Evolutionary conservation across 2,797 vertebrate species (phyloP).

Genomic region (Streptopelia turtur): DNA sequence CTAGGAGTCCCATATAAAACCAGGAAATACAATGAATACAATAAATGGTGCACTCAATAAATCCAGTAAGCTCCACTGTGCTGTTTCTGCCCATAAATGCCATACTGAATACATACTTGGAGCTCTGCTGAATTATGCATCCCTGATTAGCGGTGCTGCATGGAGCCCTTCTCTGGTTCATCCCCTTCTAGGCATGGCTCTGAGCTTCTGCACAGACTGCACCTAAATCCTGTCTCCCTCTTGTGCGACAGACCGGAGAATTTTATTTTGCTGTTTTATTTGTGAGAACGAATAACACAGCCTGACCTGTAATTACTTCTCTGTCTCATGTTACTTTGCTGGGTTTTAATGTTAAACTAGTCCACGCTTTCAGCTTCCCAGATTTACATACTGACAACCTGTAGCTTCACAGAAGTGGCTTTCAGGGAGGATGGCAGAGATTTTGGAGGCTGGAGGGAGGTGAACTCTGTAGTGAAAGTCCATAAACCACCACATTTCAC

Average conservation of each 20-base stretch:
- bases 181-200: not conserved
- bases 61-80: not conserved
- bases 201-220: not conserved
- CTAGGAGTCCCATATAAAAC: not conserved
- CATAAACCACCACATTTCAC: not conserved
- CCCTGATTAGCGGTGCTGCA: not conserved
- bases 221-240: not conserved
- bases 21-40: not conserved
- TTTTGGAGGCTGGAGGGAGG: not conserved
- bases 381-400: fast-evolving
- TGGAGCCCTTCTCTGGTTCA: fast-evolving
- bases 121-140: not conserved
- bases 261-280: not conserved
- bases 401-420: not conserved
- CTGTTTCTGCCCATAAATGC: not conserved
- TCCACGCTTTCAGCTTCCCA: not conserved
- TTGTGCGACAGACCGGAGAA: not conserved
- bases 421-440: not conserved
- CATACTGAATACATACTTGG: not conserved
- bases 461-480: not conserved
- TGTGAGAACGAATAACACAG: not conserved
- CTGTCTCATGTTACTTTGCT: not conserved
- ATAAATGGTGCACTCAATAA: not conserved
- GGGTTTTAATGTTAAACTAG: not conserved
- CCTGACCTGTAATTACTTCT: not conserved